These are phyloP conservation scores for Palythoa grandis DNA, from an alignment of 92 coral and sea anemone species.

Conservation along the genomic window DNA sequence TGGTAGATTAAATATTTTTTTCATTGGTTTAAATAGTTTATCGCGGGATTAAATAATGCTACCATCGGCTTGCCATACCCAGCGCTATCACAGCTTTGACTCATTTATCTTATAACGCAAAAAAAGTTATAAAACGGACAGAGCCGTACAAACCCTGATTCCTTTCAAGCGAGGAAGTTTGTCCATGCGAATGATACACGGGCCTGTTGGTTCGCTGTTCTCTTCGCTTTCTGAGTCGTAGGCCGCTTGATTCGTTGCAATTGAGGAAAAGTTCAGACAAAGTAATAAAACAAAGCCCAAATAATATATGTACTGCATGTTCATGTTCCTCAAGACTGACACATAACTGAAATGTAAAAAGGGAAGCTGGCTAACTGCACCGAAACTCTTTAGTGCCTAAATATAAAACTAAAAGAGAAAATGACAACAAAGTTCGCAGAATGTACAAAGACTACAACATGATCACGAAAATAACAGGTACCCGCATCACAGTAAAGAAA, in stretches of 20 bases:
- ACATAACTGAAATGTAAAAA: background rate
- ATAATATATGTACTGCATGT: background rate
- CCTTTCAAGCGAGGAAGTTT: slow-evolving; percentile 73
- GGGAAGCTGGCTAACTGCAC: no score
- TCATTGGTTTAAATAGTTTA: background rate
- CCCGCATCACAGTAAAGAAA: no score
- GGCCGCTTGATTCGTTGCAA: slow-evolving; percentile 1
- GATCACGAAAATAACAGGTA: no score
- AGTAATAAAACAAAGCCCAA: background rate
- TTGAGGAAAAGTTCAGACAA: background rate
- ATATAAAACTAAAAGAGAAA: background rate
- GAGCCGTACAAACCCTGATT: slow-evolving; percentile 51
- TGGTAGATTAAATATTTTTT: no score
- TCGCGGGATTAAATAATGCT: no score
- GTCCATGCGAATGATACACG: slow-evolving; percentile 63
- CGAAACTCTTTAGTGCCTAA: no score
- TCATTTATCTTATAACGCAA: background rate
- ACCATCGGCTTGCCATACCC: no score
- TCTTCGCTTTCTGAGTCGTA: slow-evolving; percentile 6
- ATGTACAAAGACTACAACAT: no score
- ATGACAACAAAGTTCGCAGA: background rate
- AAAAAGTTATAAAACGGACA: background rate
- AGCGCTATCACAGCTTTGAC: no score
- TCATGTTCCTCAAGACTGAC: background rate
- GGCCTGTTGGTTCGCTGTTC: slow-evolving; percentile 50